phyloP scores from a whole-genome alignment of 2,113 vertebrate genomes.

The Atherinomorus stipes region DNA sequence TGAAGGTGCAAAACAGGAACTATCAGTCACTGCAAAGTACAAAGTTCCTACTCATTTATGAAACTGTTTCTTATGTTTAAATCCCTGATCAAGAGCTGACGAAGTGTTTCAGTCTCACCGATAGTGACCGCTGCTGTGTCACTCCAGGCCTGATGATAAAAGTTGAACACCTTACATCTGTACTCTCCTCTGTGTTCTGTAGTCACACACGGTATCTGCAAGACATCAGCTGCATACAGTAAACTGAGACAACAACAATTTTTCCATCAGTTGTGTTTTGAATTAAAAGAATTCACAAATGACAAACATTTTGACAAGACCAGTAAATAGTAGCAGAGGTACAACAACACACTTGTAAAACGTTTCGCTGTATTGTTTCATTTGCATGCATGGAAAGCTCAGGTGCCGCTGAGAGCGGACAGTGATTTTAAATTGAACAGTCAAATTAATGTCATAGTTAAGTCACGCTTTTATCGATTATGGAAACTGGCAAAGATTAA shows the following conservation, averaged over 20 bases:
- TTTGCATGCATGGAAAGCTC: no score
- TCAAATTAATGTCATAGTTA: no score
- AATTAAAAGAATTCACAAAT: fast-evolving
- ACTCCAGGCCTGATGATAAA: slow-evolving; percentile 87
- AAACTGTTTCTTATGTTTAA: background rate
- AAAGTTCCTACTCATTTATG: background rate
- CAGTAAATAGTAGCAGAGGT: no score
- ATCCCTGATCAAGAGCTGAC: background rate
- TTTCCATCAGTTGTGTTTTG: background rate
- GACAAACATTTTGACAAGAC: no score
- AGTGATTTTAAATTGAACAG: no score
- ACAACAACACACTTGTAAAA: no score
- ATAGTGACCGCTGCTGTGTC: slow-evolving; percentile 79
- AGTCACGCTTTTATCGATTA: no score
- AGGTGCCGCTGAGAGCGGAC: no score
- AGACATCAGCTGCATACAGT: background rate
- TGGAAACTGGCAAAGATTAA: no score
- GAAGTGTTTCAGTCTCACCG: slow-evolving; percentile 68
- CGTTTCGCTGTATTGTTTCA: no score
- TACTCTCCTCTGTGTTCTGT: slow-evolving; percentile 86
- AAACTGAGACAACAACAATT: background rate
- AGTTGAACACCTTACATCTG: slow-evolving; percentile 84
- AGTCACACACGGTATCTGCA: slow-evolving; percentile 82
- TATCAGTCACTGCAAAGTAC: background rate
- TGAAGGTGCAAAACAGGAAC: slow-evolving; percentile 28